Base-by-base conservation (phyloP, 2,888 invertebrate genomes). In the Horisme vitalbata region DNA sequence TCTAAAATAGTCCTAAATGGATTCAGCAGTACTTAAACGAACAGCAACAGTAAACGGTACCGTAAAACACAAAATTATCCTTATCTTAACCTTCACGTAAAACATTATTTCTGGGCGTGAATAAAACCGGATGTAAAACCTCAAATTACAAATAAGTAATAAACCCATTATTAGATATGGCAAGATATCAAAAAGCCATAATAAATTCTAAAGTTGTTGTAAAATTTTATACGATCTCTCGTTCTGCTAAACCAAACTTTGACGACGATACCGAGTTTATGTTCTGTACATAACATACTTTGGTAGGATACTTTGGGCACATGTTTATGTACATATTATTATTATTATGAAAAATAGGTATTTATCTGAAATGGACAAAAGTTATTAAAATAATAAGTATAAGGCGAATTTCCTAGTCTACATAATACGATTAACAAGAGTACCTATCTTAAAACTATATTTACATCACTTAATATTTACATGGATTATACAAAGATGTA, bases 151-250 rank as follows among this genome's bases (percentile, higher is more conserved):
- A 75, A 78, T 72, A 75, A 74, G 79, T 72, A 75, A 77, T 78
- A 81, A 81, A 81, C 69, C 75, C 76, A 82, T 81, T 81, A 80
- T 81, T 76, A 79, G 74, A 75, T 73, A 71, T 70, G 75, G 75
- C 68, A 74, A 81, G 83, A 82, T 83, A 84, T 84, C 79, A 84
- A 83, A 84, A 81, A 79, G 79, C 75, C 50, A 78, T 83, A 84
- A 80, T 74, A 76, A 73, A 77, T 77, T 83, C 83, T 75, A 72
- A 83, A 83, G 76, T 84, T 80, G 83, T 79, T 84, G 82, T 83
- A 83, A 85, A 84, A 84, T 83, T 83, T 84, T 82, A 84, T 77
- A 83, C 81, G 79, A 77, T 38, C 77, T 74, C 66, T 77, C 77
- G 49, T 79, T 78, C 79, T 70, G 74, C 67, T 65, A 68, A 77